These are phyloP conservation scores for Cichlasoma orientale DNA, from an alignment of 2,797 vertebrate species.

Conservation along the genomic window DNA sequence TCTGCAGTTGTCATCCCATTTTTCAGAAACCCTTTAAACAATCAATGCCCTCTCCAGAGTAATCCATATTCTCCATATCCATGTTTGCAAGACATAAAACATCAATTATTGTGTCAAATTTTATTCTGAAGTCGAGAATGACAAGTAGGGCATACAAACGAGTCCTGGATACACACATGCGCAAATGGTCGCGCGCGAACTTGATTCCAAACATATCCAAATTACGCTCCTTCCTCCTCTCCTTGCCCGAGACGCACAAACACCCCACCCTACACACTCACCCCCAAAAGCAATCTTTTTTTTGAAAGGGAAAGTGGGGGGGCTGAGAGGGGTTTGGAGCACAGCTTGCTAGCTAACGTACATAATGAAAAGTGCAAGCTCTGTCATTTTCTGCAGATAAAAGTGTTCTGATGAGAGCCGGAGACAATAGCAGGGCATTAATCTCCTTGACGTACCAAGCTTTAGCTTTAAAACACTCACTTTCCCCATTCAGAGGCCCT, in stretches of 20 bases:
- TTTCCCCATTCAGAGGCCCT: conserved; percentile 43
- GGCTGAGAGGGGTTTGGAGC: conserved; percentile 18
- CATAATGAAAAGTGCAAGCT: conserved; percentile 84
- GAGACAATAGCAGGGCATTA: conserved; percentile 83
- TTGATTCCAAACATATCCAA: neutral
- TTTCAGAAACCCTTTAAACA: conserved; percentile 64
- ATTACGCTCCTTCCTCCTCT: neutral
- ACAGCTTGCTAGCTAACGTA: conserved; percentile 63
- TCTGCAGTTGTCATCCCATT: conserved; percentile 53
- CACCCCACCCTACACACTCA: neutral
- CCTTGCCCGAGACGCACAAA: conserved; percentile 6
- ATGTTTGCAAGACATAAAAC: conserved; percentile 59
- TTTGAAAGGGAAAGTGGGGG: conserved; percentile 33
- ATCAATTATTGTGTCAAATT: conserved; percentile 68
- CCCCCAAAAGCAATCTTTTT: conserved; percentile 44
- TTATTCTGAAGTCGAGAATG: conserved; percentile 54
- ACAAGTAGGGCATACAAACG: conserved; percentile 50
- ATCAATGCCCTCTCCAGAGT: conserved; percentile 53
- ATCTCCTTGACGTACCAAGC: conserved; percentile 78
- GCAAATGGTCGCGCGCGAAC: neutral
- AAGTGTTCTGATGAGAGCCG: conserved; percentile 81
- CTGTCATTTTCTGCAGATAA: conserved; percentile 83
- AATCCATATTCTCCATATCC: conserved; percentile 61
- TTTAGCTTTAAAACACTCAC: conserved; percentile 68
- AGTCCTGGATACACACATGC: conserved; percentile 16